Evolutionary conservation across 1,140 invertebrate genomes (phyloP).

Genomic region (Bombus huntii): DNA sequence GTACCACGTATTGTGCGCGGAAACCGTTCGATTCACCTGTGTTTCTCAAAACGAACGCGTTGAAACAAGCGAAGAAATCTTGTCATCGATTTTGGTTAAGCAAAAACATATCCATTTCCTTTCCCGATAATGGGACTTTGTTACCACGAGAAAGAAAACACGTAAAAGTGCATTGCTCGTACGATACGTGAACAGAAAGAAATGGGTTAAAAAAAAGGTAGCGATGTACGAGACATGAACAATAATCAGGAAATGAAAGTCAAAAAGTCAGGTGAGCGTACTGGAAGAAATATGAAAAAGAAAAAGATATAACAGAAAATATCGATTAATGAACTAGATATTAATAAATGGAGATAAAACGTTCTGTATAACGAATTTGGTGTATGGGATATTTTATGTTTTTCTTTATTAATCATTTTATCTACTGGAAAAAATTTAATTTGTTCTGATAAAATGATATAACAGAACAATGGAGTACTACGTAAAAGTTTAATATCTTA

Average conservation of each 20-base stretch:
- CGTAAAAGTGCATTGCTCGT: no score
- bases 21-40: slow-evolving; percentile 4
- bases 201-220: not conserved
- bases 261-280: not conserved
- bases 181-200: not conserved
- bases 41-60: not conserved
- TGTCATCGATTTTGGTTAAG: no score
- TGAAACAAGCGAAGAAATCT: not conserved
- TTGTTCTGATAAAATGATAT: not conserved
- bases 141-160: no score
- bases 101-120: not conserved
- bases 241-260: not conserved
- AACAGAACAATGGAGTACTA: not conserved
- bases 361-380: no score
- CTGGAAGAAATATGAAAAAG: not conserved
- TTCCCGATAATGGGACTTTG: not conserved
- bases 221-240: not conserved
- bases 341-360: not conserved
- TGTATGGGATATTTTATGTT: no score
- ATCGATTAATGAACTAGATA: not conserved
- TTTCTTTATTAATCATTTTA: not conserved
- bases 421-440: not conserved
- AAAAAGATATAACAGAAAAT: not conserved
- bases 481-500: not conserved
- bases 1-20: not conserved